Evolutionary conservation across 2,113 vertebrate genomes (phyloP).

Genomic region (Varanus salvator): DNA sequence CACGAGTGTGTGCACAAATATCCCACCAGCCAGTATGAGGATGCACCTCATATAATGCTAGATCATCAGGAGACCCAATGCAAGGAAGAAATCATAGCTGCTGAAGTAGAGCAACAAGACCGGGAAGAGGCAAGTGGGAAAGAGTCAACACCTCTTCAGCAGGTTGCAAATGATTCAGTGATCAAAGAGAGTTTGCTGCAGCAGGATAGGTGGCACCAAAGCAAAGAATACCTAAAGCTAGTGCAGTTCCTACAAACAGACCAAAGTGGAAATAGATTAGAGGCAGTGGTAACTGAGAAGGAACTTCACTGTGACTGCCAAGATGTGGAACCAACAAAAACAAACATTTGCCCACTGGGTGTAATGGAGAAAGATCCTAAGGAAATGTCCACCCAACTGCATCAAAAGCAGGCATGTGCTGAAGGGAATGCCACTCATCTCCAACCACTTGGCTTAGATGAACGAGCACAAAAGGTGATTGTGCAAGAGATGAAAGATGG

Average conservation of each 20-base stretch:
- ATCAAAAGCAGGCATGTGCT: background rate
- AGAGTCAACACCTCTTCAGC: background rate
- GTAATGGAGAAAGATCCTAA: background rate
- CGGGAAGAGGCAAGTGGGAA: background rate
- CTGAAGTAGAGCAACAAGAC: background rate
- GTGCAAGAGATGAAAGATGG: background rate
- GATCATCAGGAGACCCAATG: background rate
- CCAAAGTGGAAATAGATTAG: background rate
- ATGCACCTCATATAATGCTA: background rate
- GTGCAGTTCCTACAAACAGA: background rate
- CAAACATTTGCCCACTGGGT: background rate
- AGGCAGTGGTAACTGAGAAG: background rate
- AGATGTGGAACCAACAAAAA: background rate
- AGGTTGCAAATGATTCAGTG: background rate
- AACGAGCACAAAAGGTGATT: background rate
- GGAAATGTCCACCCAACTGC: background rate
- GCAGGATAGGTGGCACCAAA: background rate
- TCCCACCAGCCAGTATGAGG: background rate
- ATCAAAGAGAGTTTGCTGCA: background rate
- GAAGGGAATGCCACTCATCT: background rate
- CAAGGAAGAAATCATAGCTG: background rate
- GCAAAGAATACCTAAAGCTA: background rate
- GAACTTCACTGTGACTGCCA: background rate
- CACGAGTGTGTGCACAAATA: conserved; percentile 25
- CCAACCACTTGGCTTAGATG: background rate